Evolutionary conservation across 2,113 vertebrate genomes (phyloP), one percentile per base, ranked within the genome.

Genomic region (Ursus arctos): DNA sequence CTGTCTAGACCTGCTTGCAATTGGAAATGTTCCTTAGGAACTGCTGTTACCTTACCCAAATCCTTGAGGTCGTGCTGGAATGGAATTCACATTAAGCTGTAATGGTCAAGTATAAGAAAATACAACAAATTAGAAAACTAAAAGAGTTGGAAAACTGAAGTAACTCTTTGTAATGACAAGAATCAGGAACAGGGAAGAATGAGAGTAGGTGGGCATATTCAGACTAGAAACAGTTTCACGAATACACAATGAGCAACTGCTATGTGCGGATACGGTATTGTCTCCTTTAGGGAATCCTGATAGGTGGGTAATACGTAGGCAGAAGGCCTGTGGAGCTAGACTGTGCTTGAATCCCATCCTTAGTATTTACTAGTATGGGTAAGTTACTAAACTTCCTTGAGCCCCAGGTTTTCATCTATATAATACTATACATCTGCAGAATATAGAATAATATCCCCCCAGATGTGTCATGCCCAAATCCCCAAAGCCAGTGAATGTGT

Each of bases 91-190:
- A 33, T 61, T 86, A 40, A 61, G 31, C 3, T 71, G 2, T 61
- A 55, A 91, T 85, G 61, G 3, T 59, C 53, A 88, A 71, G 6
- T 79, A 71, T 15, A 92, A 69, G 33, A 40, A 93, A 93, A 69
- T 57, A 49, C 14, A 69, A 69, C 10, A 49, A 3, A 82, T 91
- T 47, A 76, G 40, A 76, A 76, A 76, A 76, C 19, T 43, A 57
- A 76, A 76, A 47, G 72, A 76, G 40, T 57, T 74, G 19, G 26
- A 84, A 96, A 96, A 89, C 21, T 63, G 53, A 87, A 63, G n/a
- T 83, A 82, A 69, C 7, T 71, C 4, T 86, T 80, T 77, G 10
- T 53, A n/a, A 22, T 77, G 49, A n/a, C 43, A 69, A 96, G 53
- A 81, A 63, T 28, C 28, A 21, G 16, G 9, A 83, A 49, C 1